Evolutionary conservation across 2,797 vertebrate genomes (phyloP), one percentile per base, ranked within the genome.

Genomic region (Epinephelus coioides): DNA sequence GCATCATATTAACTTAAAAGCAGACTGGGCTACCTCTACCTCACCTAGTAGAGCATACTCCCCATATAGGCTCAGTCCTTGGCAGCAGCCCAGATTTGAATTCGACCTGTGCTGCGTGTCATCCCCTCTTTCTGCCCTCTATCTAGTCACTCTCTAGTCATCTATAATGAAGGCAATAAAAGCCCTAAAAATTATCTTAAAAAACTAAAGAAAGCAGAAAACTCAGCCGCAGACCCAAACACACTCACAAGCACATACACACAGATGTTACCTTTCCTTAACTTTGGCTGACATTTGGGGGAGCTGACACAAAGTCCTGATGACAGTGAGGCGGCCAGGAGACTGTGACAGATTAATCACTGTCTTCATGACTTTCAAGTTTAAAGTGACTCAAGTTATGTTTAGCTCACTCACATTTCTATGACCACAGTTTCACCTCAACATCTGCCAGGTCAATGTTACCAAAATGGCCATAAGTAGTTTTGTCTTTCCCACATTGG

Each of bases 221-320:
- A 8, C 7, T 18, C 4, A 49, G 30, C n/a, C 18, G 43, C 51
- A 68, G 15, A 40, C 10, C 17, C 50, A 64, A 23, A 10, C 25
- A 43, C 4, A 59, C 18, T 46, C 12, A 34, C 60, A 71, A 38
- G 61, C 46, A 3, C 43, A 64, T n/a, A 17, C 2, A 56, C 46
- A 61, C 25, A 51, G 7, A 65, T 50, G 30, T 68, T 82, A n/a
- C 27, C 44, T 69, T 78, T 81, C 25, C 66, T 51, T 61, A 69
- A 50, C 71, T 56, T 49, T 64, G 61, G 46, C 69, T 71, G 71
- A 76, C 70, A 69, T 76, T 78, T 85, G 38, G 44, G 61, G 53
- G 59, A 54, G 40, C 38, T 74, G 69, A 71, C 56, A 69, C 49
- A 62, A 53, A 68, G 57, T 68, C 50, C 40, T 59, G 47, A 38